Base-by-base conservation (phyloP, 2,888 invertebrate species). In the Sarcophaga subvicina region DNA sequence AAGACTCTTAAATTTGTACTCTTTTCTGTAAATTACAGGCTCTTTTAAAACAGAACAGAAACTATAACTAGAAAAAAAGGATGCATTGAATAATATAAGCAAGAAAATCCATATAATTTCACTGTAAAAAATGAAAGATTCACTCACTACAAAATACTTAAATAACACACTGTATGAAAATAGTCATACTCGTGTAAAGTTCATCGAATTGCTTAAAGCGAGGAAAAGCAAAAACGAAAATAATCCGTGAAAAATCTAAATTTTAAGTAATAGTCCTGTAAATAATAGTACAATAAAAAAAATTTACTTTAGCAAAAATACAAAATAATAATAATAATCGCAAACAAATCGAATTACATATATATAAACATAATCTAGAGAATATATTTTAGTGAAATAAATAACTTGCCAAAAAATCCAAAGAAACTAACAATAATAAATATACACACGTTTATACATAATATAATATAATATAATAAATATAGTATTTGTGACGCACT, bases 101-200 rank as follows among this genome's bases (percentile, higher is more conserved):
- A 37, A 59, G 49, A 71, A 71, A 81, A 83, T 83, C 69, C 66
- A 79, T 84, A 81, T 60, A 72, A 63, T 78, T 71, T 83, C 80
- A 78, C 71, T 63, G 49, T 49, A 14, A 14, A 49, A 49, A 49
- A 87, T 62, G 60, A 45, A 69, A 83, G 77, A 80, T 78, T 81
- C 64, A 83, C 76, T 81, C 37, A 84, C 37, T 62, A 64, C 17
- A 62, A 59, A 84, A 59, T 75, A 59, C 69, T 64, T 63, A 73
- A 22, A 80, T 73, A 60, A 86, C 64, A 83, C 64, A 83, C 71
- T 84, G 84, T 84, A 71, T 71, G 37, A 54, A 78, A 81, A 69
- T 60, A 71, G 62, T 54, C 67, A 76, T 87, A 66, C 76, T 75
- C 78, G 76, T 79, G 84, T 67, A 67, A 71, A 79, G 79, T 78